A percentile compares a stretch with the other conserved stretches of the same genome.
Evolutionary conservation across 2,797 vertebrate genomes (phyloP).

Genomic region (Acanthurus tractus): DNA sequence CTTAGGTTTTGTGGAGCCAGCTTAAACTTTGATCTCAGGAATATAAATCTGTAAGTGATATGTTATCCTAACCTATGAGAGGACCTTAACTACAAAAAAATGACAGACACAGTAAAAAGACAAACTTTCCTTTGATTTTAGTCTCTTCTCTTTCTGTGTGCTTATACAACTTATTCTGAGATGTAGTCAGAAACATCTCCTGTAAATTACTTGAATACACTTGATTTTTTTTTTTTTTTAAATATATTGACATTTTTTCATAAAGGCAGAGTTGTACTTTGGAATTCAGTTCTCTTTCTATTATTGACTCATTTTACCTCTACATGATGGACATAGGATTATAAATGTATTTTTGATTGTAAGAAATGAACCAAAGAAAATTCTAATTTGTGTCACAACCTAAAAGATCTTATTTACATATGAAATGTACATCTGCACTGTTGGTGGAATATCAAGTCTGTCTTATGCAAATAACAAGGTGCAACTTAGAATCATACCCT

Average conservation of each 20-base stretch:
- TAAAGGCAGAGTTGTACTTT: background rate
- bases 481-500: conserved; percentile 18
- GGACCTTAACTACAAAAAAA: too few species aligned
- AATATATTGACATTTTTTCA: background rate
- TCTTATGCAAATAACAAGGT: conserved; percentile 27
- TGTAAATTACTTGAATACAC: background rate
- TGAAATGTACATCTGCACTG: conserved; percentile 4
- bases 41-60: too few species aligned
- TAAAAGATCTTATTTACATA: background rate
- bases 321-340: background rate
- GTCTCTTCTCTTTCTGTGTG: too few species aligned
- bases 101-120: too few species aligned
- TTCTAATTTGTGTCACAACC: conserved; percentile 8
- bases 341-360: background rate
- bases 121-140: too few species aligned
- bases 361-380: conserved; percentile 41
- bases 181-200: background rate
- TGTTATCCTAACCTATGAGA: too few species aligned
- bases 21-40: too few species aligned
- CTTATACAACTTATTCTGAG: too few species aligned
- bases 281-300: background rate
- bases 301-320: background rate
- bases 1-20: too few species aligned
- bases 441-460: conserved; percentile 4
- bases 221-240: background rate